Evolutionary conservation across 2,797 vertebrate species (phyloP).

Genomic region (Chlorospingus semifuscus): DNA sequence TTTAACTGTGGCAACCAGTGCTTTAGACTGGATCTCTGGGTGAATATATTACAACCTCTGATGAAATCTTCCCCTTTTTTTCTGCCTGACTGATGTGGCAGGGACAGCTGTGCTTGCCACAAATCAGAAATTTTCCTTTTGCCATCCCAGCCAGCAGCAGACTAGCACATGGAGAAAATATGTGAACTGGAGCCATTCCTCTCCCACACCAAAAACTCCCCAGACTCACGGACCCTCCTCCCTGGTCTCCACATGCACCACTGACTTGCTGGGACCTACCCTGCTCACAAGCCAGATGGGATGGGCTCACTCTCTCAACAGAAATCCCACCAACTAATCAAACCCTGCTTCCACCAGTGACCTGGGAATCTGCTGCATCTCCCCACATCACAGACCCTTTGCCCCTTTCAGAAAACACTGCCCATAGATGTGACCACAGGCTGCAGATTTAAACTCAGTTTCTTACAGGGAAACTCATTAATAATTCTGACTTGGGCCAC

Average conservation of each 20-base stretch:
- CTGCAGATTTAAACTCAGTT: neutral
- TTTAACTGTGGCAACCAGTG: neutral
- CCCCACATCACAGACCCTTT: neutral
- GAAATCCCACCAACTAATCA: neutral
- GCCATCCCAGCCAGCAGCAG: neutral
- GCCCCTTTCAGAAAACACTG: neutral
- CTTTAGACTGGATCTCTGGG: neutral
- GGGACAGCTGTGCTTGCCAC: neutral
- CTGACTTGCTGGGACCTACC: neutral
- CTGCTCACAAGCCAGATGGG: neutral
- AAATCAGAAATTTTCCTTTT: neutral
- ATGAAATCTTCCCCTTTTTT: neutral
- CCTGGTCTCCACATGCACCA: neutral
- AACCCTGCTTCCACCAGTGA: neutral
- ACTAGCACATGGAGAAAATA: neutral
- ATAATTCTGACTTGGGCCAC: neutral
- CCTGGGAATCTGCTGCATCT: neutral
- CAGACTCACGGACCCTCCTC: neutral
- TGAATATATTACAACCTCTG: neutral
- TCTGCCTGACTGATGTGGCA: neutral
- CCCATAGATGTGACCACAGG: neutral
- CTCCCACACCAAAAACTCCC: neutral
- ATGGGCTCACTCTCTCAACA: neutral
- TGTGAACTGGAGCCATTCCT: neutral
- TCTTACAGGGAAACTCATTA: neutral